A percentile compares a stretch with the other conserved stretches of the same genome.
Conservation (phyloP, 2,888 invertebrate species). For the Amblyteles armatorius region DNA sequence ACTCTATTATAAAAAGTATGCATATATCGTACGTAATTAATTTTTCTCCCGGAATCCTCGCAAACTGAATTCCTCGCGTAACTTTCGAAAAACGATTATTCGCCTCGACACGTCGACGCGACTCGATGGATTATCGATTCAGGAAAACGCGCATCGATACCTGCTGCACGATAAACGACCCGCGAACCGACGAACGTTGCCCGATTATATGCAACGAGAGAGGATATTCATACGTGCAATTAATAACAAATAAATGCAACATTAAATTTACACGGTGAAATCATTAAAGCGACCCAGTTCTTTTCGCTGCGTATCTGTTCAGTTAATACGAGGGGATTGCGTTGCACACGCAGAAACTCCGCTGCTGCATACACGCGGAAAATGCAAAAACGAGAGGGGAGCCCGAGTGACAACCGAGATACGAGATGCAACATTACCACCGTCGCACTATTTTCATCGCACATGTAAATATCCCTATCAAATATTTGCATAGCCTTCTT, state of each 20-base stretch:
- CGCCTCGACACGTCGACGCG: background rate
- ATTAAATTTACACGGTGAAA: background rate
- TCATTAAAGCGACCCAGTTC: background rate
- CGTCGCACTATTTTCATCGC: slow-evolving; percentile 33
- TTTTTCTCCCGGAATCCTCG: slow-evolving; percentile 17
- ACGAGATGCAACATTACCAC: background rate
- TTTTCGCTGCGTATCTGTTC: background rate
- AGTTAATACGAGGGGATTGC: background rate
- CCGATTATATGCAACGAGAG: background rate
- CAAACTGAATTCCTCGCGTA: slow-evolving; percentile 15
- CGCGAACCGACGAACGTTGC: background rate
- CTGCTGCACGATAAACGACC: background rate
- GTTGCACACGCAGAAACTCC: background rate
- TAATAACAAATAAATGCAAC: background rate
- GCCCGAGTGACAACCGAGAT: background rate
- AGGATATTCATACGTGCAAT: background rate
- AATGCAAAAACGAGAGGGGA: background rate
- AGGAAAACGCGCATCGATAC: background rate
- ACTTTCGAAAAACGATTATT: slow-evolving; percentile 38
- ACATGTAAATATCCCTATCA: slow-evolving; percentile 29
- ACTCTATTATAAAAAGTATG: background rate
- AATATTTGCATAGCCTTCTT: slow-evolving; percentile 43
- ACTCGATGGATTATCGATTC: slow-evolving; percentile 27
- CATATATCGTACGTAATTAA: slow-evolving; percentile 15
- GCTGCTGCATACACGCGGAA: background rate